Evolutionary conservation across 2,113 vertebrate genomes (phyloP), one percentile per base, ranked within the genome.

Genomic region (Lepus timidus): DNA sequence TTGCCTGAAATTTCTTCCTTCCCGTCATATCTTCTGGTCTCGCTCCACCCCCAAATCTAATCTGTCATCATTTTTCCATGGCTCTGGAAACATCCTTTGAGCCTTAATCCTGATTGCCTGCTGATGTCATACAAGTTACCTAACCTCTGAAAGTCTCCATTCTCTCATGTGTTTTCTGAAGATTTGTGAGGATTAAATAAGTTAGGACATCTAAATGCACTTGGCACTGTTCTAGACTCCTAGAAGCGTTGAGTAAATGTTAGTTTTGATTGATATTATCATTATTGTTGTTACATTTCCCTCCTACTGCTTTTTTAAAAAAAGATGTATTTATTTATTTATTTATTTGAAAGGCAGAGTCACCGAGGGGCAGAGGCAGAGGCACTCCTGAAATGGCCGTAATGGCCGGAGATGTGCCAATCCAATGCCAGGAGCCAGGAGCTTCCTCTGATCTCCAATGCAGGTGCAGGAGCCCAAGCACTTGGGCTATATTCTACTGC

Each of bases 101-200:
- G 13, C 55, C 85, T 70, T 49, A 58, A 36, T 76, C 31, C 4
- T 3, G 1, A 6, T 52, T 9, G 68, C 55, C 58, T 70, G 44
- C 23, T 61, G 76, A 94, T 12, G 3, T 91, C 2, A 0, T 44
- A 64, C 1, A 84, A 85, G 6, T 76, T 87, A 27, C 2, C 64
- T 79, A 83, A 83, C 17, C 4, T 81, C 65, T 71, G 65, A 92
- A 87, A 87, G 25, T 89, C 70, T 71, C 25, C 27, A 12, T 80
- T 95, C 94, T 80, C 22, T 93, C 67, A 44, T 52, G 64, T 90
- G 25, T 84, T 51, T 75, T 73, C 80, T 76, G 73, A 76, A 58
- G 29, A 9, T 71, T 67, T 55, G 1, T 78, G 70, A 85, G 36
- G 19, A 73, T 36, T 29, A 44, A 93, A 20, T 82, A 75, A 78